Evolutionary conservation across 2,113 vertebrate species (phyloP).

Genomic region (Salvelinus alpinus): DNA sequence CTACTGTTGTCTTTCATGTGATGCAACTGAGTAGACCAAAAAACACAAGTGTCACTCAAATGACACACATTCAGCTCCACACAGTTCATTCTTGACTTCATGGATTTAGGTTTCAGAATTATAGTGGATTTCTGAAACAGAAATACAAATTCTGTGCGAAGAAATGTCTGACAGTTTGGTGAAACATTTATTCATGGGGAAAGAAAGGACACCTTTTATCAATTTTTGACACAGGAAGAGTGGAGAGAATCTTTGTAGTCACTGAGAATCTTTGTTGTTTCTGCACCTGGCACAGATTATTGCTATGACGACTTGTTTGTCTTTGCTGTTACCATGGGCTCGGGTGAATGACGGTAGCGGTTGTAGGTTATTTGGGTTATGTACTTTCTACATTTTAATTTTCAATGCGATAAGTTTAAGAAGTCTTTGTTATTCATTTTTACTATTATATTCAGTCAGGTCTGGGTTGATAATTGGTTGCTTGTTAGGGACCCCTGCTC

Average conservation of each 20-base stretch:
- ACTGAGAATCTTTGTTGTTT: constrained; percentile 4
- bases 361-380: too few relatives aligned
- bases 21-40: not conserved
- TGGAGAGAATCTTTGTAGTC: not conserved
- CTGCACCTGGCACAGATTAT: not conserved
- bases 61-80: not conserved
- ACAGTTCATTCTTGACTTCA: not conserved
- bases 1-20: not conserved
- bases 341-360: too few relatives aligned
- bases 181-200: not conserved
- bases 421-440: too few relatives aligned
- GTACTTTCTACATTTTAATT: too few relatives aligned
- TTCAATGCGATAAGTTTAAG: too few relatives aligned
- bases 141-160: constrained; percentile 1
- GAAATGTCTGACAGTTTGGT: constrained; percentile 1
- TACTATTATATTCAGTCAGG: too few relatives aligned
- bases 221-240: not conserved
- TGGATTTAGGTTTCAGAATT: not conserved
- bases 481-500: too few relatives aligned
- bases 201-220: not conserved
- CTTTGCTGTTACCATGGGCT: too few relatives aligned
- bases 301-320: not conserved
- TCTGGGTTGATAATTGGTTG: too few relatives aligned
- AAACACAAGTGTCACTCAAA: not conserved
- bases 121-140: not conserved